phyloP scores from a whole-genome alignment of 1,140 invertebrate genomes.

The Phortica variegata region DNA sequence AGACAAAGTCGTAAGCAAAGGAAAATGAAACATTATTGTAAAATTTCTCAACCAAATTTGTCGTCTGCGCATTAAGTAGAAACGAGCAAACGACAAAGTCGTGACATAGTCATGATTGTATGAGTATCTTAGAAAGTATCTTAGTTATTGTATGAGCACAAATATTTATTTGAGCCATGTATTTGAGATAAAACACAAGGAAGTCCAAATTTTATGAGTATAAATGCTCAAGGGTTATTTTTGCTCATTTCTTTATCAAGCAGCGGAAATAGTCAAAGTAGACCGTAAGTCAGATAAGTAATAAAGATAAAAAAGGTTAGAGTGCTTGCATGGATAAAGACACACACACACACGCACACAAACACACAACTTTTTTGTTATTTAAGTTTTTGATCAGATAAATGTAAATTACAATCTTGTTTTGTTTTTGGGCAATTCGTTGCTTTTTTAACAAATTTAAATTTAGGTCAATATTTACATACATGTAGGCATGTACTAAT shows the following conservation, averaged over 20 bases:
- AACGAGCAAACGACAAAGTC: too few relatives aligned
- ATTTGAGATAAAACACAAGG: slow-evolving; percentile 27
- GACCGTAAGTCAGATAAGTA: slow-evolving; percentile 25
- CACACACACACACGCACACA: not conserved
- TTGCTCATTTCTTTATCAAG: not conserved
- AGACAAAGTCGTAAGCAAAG: not conserved
- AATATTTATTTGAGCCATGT: slow-evolving; percentile 22
- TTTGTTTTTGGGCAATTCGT: too few relatives aligned
- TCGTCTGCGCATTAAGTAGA: too few relatives aligned
- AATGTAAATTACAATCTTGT: slow-evolving; percentile 21
- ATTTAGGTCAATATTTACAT: too few relatives aligned
- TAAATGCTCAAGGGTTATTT: slow-evolving; percentile 38
- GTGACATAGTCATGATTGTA: not conserved
- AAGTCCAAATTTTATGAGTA: slow-evolving; percentile 45
- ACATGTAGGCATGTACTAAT: too few relatives aligned
- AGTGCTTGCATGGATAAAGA: slow-evolving; percentile 1
- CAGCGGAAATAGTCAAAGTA: not conserved
- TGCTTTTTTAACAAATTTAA: too few relatives aligned
- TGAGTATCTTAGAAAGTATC: slow-evolving; percentile 18
- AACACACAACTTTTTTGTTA: slow-evolving; percentile 35
- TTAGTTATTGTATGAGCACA: slow-evolving; percentile 33
- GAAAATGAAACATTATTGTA: not conserved
- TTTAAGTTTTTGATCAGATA: slow-evolving; percentile 42
- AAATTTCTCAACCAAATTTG: slow-evolving; percentile 30
- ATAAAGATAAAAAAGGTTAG: slow-evolving; percentile 52